Base-by-base conservation (phyloP, 2,888 invertebrate genomes). In the Cantharis rustica region DNA sequence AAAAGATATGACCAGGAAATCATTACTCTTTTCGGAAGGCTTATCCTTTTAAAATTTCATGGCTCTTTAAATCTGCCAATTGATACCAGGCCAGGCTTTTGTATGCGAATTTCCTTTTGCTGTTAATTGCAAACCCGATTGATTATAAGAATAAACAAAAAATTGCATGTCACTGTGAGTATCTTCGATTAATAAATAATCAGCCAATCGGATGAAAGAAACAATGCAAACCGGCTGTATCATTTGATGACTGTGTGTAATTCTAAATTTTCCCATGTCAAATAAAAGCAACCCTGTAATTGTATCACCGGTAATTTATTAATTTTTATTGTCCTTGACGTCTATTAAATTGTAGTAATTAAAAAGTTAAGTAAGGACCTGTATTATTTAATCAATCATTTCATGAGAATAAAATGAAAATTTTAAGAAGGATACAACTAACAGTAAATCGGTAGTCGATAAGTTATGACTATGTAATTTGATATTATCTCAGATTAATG, bases 381-480 rank as follows among this genome's bases (percentile, higher is more conserved):
- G 61, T 69, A 17, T 13, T 10, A 47, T 69, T 69, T 17, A 69
- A 31, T 69, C 16, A 47, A 31, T 31, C 31, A 31, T 69, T 26
- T n/a, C 47, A 47, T 47, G 47, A 47, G 47, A 47, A 47, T 47
- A 47, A 47, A 47, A 47, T n/a, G 10, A 47, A 47, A 47, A 47
- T 47, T 47, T 47, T 47, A 47, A 47, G 47, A 47, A 47, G 47
- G 47, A 47, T 47, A 47, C 47, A 47, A 47, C 47, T 76, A 76
- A 76, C 76, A 68, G 76, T 76, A 76, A 73, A 76, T 73, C 61
- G 69, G 73, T 63, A 64, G 68, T 68, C 68, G 71, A 76, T 73
- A 76, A 76, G 61, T 76, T 76, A 76, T 71, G 76, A 71, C 76
- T 74, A 71, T 76, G 76, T 76, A 76, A 76, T 76, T 76, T 74